Percentiles rank a stretch among this genome's conserved stretches.
Evolutionary conservation across 2,888 invertebrate genomes (phyloP).

Genomic region (Sisyra terminalis): DNA sequence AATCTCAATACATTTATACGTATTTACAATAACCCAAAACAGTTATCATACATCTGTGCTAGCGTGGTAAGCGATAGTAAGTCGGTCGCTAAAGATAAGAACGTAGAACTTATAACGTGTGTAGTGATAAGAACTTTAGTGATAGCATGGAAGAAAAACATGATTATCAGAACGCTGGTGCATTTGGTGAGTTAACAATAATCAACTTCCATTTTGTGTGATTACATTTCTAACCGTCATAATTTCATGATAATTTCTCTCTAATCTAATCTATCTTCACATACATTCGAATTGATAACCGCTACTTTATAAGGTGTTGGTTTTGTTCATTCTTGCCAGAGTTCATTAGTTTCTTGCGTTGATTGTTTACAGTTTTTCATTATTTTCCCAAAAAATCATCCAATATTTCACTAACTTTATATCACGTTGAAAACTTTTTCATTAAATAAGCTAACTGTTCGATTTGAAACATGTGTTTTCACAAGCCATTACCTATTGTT

Average conservation of each 20-base stretch:
- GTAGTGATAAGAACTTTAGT: slow-evolving; percentile 4
- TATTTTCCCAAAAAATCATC: neutral
- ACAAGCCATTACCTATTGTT: too few relatives aligned
- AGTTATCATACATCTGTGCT: too few relatives aligned
- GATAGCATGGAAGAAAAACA: slow-evolving; percentile 4
- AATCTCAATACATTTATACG: too few relatives aligned
- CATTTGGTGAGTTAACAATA: slow-evolving; percentile 3
- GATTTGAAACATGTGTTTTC: too few relatives aligned
- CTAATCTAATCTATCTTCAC: slow-evolving; percentile 4
- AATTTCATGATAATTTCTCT: slow-evolving; percentile 3
- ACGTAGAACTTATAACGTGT: neutral
- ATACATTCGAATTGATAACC: slow-evolving; percentile 1
- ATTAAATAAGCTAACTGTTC: too few relatives aligned
- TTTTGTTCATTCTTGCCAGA: neutral
- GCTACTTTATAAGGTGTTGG: slow-evolving; percentile 1
- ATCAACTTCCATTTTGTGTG: neutral
- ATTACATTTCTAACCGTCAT: neutral
- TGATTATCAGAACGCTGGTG: slow-evolving; percentile 4
- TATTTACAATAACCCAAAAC: too few relatives aligned
- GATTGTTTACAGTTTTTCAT: neutral
- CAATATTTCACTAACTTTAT: too few relatives aligned
- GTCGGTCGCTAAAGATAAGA: too few relatives aligned
- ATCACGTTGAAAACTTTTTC: too few relatives aligned
- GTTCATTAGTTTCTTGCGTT: neutral
- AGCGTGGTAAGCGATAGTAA: too few relatives aligned